These are phyloP conservation scores for Trididemnum nubilum DNA, from an alignment of 23 tunicate species.

Conservation along the genomic window DNA sequence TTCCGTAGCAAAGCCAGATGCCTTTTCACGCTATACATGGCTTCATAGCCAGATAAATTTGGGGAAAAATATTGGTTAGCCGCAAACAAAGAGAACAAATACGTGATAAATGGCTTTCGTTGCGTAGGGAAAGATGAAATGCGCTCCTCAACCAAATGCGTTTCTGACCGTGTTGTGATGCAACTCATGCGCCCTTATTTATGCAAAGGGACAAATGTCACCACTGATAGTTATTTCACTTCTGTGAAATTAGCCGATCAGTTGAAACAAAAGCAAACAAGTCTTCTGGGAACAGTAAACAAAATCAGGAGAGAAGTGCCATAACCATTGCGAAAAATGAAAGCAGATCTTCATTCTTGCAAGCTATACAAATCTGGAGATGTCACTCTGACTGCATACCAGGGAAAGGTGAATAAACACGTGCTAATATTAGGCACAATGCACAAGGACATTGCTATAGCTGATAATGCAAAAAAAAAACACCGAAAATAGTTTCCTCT, in stretches of 20 bases:
- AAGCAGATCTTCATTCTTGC: too few relatives aligned
- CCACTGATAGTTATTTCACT: neutral
- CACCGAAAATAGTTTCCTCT: too few relatives aligned
- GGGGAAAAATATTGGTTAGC: neutral
- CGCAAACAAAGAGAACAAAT: neutral
- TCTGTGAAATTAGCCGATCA: neutral
- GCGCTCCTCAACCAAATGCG: neutral
- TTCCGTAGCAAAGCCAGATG: slow-evolving; percentile 14
- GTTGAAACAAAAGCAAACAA: neutral
- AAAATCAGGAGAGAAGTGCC: neutral
- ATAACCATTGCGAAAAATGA: neutral
- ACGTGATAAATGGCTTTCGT: slow-evolving; percentile 7
- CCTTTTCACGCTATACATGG: neutral
- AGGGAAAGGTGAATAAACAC: too few relatives aligned
- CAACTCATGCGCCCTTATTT: slow-evolving; percentile 12
- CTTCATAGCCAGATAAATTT: neutral
- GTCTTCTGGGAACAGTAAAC: neutral
- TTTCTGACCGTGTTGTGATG: slow-evolving; percentile 15
- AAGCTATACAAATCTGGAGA: too few relatives aligned
- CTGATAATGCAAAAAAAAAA: neutral
- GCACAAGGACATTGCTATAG: too few relatives aligned
- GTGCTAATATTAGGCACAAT: neutral
- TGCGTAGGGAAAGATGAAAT: neutral
- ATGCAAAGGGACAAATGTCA: neutral
- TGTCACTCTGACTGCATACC: too few relatives aligned